Base-by-base conservation (phyloP, 2,797 vertebrate genomes). In the Fistularia tabacaria region DNA sequence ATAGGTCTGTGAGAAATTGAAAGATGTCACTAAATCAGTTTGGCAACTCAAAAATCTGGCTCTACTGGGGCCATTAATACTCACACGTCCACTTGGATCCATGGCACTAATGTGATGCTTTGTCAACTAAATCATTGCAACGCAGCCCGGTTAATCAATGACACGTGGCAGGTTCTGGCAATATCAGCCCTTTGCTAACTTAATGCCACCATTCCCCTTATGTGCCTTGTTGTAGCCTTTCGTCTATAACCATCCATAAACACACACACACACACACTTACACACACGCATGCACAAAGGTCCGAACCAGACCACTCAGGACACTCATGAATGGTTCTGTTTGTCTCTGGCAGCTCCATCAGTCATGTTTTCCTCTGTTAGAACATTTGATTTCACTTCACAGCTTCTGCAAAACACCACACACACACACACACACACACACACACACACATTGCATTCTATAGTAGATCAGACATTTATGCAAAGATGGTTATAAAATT, bases 141-240 rank as follows among this genome's bases (percentile, higher is more conserved):
- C 70, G 80, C 84, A 74, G 56, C 60, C 53, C 67, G 41, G 79
- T 87, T 90, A 89, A 88, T 89, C 81, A 87, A 64, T 71, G 81
- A 82, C 90, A 89, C 79, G 87, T 90, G 88, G 76, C 73, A 60
- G 64, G 72, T 79, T 85, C 80, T 86, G 85, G 87, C 86, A 86
- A 56, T 41, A 54, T 83, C 80, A 72, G 69, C 54, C 72, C 60
- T 59, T 65, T 65, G 55, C 69, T 64, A 46, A 56, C 65, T 75
- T 57, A 77, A 66, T 70, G 51, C 46, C 64, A 60, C 63, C 59
- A 61, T 74, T 76, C 70, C 61, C 62, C 69, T 82, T 73, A 75
- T 78, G 66, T 76, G 73, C 57, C 38, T 51, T 62, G 70, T 70
- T 64, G 60, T 74, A 77, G 65, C 51, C 53, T 48, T 69, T 70